Evolutionary conservation across 2,797 vertebrate genomes (phyloP), one percentile per base, ranked within the genome.

Genomic region (Melanotaenia trifasciata): DNA sequence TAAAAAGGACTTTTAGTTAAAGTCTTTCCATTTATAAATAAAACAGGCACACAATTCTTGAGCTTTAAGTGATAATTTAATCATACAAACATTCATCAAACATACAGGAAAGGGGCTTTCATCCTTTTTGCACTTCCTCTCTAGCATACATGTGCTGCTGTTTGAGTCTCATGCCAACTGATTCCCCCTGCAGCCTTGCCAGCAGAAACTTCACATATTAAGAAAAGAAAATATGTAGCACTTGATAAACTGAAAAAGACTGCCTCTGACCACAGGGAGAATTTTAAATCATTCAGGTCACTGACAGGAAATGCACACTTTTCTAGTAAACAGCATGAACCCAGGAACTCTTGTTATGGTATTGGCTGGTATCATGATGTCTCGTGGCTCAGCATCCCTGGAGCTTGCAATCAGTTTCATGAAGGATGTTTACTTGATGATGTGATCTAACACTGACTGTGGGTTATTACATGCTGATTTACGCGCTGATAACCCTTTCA

Each of bases 31-130:
- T 38, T 18, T 26, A 7, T 33, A 40, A 32, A 58, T 0, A 38
- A 58, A 32, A 72, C 38, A 14, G 54, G 58, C 36, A 76, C 56
- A 69, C 38, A 79, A 30, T 14, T 1, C 1, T 72, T 86, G 64
- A 71, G 40, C 84, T 93, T 92, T 93, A 87, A 92, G 94, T 96
- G 96, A 97, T 97, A 96, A 98, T 97, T 98, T 98, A 98, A 96
- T 98, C 95, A 96, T 96, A 97, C 95, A 97, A 97, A 98, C 96
- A 95, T 95, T 96, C 96, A 94, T 96, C 96, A 95, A 93, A 96
- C 95, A 96, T 93, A 93, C 95, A 94, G 93, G 94, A 93, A 94
- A 95, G 94, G 95, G 95, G 90, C 93, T 92, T 96, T 95, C 92
- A 95, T 92, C 86, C 94, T 94, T 89, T 92, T 91, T 91, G 85